Base-by-base conservation (phyloP, 92 coral and sea anemone genomes). In the Heteractis magnifica region DNA sequence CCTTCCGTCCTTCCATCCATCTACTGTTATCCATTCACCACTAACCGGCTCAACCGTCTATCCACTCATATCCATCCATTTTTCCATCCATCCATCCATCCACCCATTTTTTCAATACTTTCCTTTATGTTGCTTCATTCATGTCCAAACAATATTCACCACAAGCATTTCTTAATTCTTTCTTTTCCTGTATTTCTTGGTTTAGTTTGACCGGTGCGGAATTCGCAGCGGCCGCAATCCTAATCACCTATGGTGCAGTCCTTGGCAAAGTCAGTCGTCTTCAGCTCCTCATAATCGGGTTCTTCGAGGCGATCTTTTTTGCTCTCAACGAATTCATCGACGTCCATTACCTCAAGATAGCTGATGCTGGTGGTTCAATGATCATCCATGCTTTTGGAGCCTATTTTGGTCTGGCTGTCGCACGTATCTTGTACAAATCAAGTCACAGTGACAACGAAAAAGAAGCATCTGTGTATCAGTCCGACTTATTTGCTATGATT, bases 311-410 rank as follows among this genome's bases (percentile, higher is more conserved):
- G 56, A 77, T 92, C 68, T 82, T 92, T 79, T 92, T 83, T 79
- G 79, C 92, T 52, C 65, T 92, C 49, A 92, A 92, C 82, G 95
- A 89, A 73, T 89, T 82, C 84, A 77, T 92, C 75, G 76, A 76
- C 58, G 80, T 89, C 18, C 81, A 92, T 59, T 83, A 92, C 80
- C 84, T 92, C 5, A 81, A 92, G 87, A 89, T 92, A 19, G 84
- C 95, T 19, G 95, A 92, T 79, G 95, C 95, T 49, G 95, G 95
- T 20, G 95, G 95, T 21, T 92, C 95, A 11, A 81, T 92, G 85
- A 86, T 92, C 41, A 89, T 92, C 26, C 95, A 92, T 65, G 84
- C 90, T 23, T 92, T 92, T 84, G 95, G 92, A 10, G 89, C 90
- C 26, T 92, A 92, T 83, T 92, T 92, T 83, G 95, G 95, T 26